Base-by-base conservation (phyloP, 2,888 invertebrate genomes). In the Pollenia amentaria region DNA sequence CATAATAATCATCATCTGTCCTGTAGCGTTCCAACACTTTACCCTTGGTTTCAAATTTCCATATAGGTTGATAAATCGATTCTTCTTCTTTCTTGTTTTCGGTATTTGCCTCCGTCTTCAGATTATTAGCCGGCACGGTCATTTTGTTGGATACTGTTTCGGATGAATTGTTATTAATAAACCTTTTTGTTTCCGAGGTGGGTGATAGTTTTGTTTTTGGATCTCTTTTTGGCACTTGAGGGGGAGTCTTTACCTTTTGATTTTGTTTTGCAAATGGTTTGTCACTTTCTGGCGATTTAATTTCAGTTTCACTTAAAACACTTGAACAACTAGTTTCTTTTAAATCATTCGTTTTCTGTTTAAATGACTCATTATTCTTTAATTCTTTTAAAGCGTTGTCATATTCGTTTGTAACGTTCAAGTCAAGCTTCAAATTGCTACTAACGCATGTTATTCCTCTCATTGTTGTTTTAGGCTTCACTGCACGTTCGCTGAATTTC, bases 1-100 rank as follows among this genome's bases (percentile, higher is more conserved):
- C 86, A 60, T 87, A 89, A 44, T 89, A 88, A 67, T 89, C 89
- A 48, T 85, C 87, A 80, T 89, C 89, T 11, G 88, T 89, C 88
- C 84, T 88, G 46, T 84, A 91, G 53, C 89, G 89, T n/a, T 92
- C 92, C 8, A 88, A 88, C 51, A 90, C 90, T 82, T 90, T 90
- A 57, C 92, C 93, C 73, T 92, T 88, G 0, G 93, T 93, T 84
- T 92, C 91, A 84, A 92, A 93, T 86, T 93, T 92, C 93, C 93
- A 93, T 84, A 93, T 93, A 55, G 93, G 92, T 57, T 93, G 93
- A 85, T 93, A 93, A 78, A 93, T 93, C 10, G 92, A 90, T 46
- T 93, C 93, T 69, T 93, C 92, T 8, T 83, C 85, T 48, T 65
- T 11, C 11, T 10, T 7, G 12, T 12, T 38, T 29, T 69, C 55